Evolutionary conservation across 1,140 invertebrate genomes (phyloP), one percentile per base, ranked within the genome.

Genomic region (Eumaeus atala): DNA sequence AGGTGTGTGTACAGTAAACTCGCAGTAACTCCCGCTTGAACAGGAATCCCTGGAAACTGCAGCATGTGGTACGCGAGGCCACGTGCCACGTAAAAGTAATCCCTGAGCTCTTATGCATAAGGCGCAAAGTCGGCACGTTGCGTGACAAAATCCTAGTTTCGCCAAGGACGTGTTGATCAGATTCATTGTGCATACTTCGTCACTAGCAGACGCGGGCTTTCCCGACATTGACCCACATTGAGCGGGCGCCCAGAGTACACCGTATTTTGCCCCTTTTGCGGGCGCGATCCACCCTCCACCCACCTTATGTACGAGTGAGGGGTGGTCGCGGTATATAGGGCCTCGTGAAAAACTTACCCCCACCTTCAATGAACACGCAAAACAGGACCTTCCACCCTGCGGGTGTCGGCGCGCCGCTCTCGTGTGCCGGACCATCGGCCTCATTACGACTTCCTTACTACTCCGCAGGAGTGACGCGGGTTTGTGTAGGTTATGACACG

Each of bases 221-320:
- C 88, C 88, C 88, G 88, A 87, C 88, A 89, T 89, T 89, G 89
- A 89, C 88, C 88, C 85, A 89, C 84, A 89, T 89, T 89, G 80
- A 80, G 68, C 77, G 84, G 79, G 84, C 82, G 81, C 86, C 83
- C 87, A 87, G 79, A 87, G 76, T 84, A 85, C 87, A 87, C 80
- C 83, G 79, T 82, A 85, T 84, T 86, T 87, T 86, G 84, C 84
- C 87, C 84, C 84, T 84, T 84, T 87, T 87, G 81, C 80, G 81
- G 83, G 80, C 76, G 81, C 83, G 76, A 84, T 74, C 79, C 81
- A 78, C 84, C 82, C 86, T 70, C 78, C 84, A 72, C 77, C 82
- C 81, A 79, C 83, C 81, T 86, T 84, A 86, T 84, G 83, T 86
- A 86, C 83, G 81, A 78, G 73, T 61, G 72, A 63, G 76, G 80